Percentiles rank a stretch among this genome's conserved stretches.
Evolutionary conservation across 2,888 invertebrate genomes (phyloP).

Genomic region (Drosophila atripex): DNA sequence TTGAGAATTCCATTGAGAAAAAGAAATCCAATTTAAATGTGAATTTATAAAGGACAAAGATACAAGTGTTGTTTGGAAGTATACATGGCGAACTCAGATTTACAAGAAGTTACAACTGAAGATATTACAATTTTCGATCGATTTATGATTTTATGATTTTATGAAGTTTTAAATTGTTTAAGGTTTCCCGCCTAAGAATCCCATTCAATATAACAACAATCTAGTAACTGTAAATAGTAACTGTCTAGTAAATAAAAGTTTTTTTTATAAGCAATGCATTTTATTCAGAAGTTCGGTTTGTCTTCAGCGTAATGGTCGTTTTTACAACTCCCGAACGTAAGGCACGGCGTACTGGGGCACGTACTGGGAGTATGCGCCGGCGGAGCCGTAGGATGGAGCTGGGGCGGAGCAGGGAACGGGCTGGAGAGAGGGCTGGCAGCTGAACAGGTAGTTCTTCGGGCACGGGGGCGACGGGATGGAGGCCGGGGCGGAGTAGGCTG

Average conservation of each 20-base stretch:
- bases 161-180: too few relatives aligned
- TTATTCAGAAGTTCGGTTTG: slow-evolving; percentile 21
- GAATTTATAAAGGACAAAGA: too few relatives aligned
- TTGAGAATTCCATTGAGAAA: too few relatives aligned
- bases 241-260: neutral
- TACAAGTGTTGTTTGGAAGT: too few relatives aligned
- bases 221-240: too few relatives aligned
- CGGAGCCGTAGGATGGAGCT: slow-evolving; percentile 64
- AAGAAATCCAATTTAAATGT: too few relatives aligned
- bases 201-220: too few relatives aligned
- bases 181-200: too few relatives aligned
- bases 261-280: slow-evolving; percentile 9
- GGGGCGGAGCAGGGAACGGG: slow-evolving; percentile 77
- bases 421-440: slow-evolving; percentile 78
- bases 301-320: neutral
- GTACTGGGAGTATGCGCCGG: slow-evolving; percentile 77
- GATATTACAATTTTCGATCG: too few relatives aligned
- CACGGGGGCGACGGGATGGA: slow-evolving; percentile 75
- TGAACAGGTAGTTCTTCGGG: slow-evolving; percentile 80
- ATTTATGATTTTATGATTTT: too few relatives aligned
- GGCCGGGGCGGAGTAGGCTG: slow-evolving; percentile 30
- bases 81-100: too few relatives aligned
- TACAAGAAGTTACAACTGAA: too few relatives aligned
- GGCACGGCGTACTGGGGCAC: slow-evolving; percentile 77
- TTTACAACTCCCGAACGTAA: slow-evolving; percentile 67